These are phyloP conservation scores for Sebastes vulpes DNA, from an alignment of 2,797 vertebrate genomes.

Conservation along the genomic window DNA sequence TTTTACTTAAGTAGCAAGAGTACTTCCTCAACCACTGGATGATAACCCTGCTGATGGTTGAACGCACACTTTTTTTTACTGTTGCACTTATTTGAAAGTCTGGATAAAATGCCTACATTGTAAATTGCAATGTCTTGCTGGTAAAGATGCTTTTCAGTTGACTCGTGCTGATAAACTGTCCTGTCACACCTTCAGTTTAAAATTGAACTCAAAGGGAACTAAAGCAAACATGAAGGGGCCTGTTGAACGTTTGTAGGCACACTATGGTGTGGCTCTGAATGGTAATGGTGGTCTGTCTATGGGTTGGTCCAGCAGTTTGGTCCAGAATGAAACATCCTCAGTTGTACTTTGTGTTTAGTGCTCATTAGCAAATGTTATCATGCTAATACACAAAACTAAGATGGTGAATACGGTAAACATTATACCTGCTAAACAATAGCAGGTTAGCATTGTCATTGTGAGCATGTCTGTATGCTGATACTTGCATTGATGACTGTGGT, in stretches of 20 bases:
- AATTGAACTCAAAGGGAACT: too few species aligned
- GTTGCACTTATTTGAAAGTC: background rate
- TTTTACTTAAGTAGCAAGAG: too few species aligned
- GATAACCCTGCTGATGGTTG: background rate
- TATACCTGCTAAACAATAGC: background rate
- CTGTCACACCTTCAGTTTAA: too few species aligned
- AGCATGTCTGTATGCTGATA: background rate
- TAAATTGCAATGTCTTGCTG: background rate
- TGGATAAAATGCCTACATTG: background rate
- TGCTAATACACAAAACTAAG: background rate
- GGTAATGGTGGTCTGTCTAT: background rate
- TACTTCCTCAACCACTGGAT: too few species aligned
- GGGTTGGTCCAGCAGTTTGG: background rate
- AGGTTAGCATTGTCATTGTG: background rate
- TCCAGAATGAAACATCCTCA: background rate
- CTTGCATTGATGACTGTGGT: too few species aligned
- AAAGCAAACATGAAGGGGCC: too few species aligned
- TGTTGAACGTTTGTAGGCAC: background rate
- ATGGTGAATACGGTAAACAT: background rate
- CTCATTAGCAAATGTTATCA: background rate
- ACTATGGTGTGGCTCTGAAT: background rate
- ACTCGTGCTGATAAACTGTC: too few species aligned
- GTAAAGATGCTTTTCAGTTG: background rate
- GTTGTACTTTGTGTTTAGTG: background rate
- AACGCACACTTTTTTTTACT: background rate